Evolutionary conservation across 2,113 vertebrate genomes (phyloP).

Genomic region (Illadopsis cleaveri): DNA sequence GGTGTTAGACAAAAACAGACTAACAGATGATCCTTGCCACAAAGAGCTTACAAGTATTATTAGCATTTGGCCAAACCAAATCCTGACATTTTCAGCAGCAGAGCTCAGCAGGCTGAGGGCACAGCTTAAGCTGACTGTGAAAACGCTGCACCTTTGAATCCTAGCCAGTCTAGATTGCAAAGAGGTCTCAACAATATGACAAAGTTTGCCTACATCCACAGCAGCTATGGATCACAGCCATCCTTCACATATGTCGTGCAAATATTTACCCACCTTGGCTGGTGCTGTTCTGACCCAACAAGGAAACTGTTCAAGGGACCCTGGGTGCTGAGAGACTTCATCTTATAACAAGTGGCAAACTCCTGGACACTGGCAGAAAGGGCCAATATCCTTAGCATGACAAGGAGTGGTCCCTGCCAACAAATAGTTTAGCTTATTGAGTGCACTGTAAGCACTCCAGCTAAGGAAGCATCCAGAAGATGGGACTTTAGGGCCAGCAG

Average conservation of each 20-base stretch:
- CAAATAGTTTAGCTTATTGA: background rate
- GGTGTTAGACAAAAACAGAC: constrained; percentile 58
- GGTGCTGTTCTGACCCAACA: background rate
- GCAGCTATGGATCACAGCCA: background rate
- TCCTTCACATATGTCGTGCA: background rate
- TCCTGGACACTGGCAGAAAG: background rate
- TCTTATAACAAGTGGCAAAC: background rate
- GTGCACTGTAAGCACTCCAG: background rate
- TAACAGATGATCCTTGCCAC: constrained; percentile 35
- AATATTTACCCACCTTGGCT: background rate
- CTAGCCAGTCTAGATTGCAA: background rate
- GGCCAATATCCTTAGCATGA: background rate
- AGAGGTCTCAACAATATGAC: background rate
- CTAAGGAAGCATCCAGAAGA: background rate
- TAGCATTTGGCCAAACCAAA: constrained; percentile 39
- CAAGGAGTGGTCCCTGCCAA: background rate
- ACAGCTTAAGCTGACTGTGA: background rate
- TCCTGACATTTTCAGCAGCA: constrained; percentile 7
- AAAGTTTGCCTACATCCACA: background rate
- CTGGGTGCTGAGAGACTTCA: background rate
- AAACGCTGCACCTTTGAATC: background rate
- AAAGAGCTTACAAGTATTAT: constrained; percentile 33
- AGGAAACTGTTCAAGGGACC: background rate
- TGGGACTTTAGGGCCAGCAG: background rate
- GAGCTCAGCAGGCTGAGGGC: background rate